Conservation (phyloP, 2,888 invertebrate species). For the Nephrotoma appendiculata region DNA sequence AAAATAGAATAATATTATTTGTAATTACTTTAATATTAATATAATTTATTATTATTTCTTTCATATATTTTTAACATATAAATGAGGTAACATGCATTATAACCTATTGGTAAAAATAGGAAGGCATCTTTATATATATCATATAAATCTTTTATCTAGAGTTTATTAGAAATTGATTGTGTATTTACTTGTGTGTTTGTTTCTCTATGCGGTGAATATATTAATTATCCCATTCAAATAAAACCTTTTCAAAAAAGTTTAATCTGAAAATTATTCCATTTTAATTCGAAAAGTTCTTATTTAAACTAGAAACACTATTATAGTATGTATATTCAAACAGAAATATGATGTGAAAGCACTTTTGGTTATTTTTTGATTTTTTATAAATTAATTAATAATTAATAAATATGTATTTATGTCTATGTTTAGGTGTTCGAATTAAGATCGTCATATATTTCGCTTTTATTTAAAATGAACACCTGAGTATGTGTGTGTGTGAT, state of each 20-base stretch:
- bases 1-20: not conserved
- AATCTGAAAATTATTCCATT: not conserved
- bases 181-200: not conserved
- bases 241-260: not conserved
- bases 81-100: slow-evolving; percentile 15
- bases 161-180: not conserved
- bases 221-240: not conserved
- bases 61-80: not conserved
- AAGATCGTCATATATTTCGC: not conserved
- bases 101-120: slow-evolving; percentile 17
- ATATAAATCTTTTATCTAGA: not conserved
- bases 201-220: not conserved
- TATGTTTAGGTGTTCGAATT: not conserved
- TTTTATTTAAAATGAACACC: not conserved
- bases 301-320: not conserved
- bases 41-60: not conserved
- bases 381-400: not conserved
- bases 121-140: slow-evolving; percentile 13
- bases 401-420: not conserved
- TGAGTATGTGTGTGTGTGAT: not conserved
- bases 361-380: not conserved
- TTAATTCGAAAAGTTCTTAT: not conserved
- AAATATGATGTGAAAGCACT: not conserved
- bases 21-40: not conserved
- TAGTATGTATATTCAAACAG: not conserved